Percentiles rank a stretch among this genome's conserved stretches.
phyloP scores from a whole-genome alignment of 1,140 invertebrate genomes.

The Wasmannia auropunctata region DNA sequence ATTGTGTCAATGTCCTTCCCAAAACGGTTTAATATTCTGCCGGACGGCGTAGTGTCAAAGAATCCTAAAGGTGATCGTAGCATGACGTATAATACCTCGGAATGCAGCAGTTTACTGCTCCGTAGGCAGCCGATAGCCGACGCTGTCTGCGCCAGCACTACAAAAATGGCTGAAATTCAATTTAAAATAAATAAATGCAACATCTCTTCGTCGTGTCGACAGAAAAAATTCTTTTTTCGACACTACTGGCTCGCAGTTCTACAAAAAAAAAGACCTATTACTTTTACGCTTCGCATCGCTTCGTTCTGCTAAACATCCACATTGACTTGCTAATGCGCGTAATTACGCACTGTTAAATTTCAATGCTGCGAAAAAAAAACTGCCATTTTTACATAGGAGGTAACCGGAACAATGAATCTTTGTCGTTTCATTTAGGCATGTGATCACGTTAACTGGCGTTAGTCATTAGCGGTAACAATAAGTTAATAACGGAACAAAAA shows the following conservation, averaged over 20 bases:
- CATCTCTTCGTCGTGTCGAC: not conserved
- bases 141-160: conserved; percentile 79
- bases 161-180: conserved; percentile 83
- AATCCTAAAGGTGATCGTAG: conserved; percentile 86
- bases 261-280: conserved; percentile 2
- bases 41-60: conserved; percentile 88
- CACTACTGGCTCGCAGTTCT: not conserved
- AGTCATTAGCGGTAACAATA: not conserved
- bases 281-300: not conserved
- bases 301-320: not conserved
- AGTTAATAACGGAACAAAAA: conserved; percentile 12
- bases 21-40: conserved; percentile 88
- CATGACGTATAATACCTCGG: conserved; percentile 81
- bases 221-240: conserved; percentile 3
- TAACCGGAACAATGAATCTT: not conserved
- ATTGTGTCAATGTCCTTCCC: conserved; percentile 86
- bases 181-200: conserved; percentile 61
- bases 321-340: not conserved
- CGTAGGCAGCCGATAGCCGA: conserved; percentile 81
- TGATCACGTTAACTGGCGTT: not conserved
- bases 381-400: not conserved
- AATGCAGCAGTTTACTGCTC: conserved; percentile 81
- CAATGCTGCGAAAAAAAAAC: not conserved
- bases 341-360: not conserved
- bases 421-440: not conserved